These are phyloP conservation scores for Pterobdella sp. DNA, from an alignment of 2,888 invertebrate species.

Conservation along the genomic window DNA sequence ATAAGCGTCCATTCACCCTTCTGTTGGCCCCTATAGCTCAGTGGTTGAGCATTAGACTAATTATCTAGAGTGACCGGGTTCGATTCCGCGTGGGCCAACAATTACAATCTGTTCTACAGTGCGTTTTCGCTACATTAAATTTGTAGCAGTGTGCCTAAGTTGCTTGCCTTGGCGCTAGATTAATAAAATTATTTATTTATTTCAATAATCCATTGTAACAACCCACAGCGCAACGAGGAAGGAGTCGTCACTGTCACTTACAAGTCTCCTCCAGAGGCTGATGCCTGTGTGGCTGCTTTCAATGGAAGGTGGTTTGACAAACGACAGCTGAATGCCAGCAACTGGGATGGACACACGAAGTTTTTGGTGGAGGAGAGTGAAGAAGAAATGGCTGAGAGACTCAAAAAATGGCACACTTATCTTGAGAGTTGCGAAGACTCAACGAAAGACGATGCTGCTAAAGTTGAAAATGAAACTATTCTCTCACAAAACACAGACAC, in stretches of 20 bases:
- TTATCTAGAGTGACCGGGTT: no score
- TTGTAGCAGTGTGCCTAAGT: no score
- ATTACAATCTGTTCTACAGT: no score
- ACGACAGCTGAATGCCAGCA: slow-evolving; percentile 71
- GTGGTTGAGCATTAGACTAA: no score
- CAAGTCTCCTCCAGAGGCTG: slow-evolving; percentile 80
- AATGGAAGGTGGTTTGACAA: slow-evolving; percentile 61
- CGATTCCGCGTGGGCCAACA: no score
- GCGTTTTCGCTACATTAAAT: no score
- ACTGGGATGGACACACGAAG: slow-evolving; percentile 92
- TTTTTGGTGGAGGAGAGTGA: slow-evolving; percentile 81
- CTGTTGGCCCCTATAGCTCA: no score
- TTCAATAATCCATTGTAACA: neutral
- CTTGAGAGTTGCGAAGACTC: slow-evolving; percentile 38
- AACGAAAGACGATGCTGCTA: neutral
- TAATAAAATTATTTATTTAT: no score
- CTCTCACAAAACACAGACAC: neutral
- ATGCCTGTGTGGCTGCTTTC: slow-evolving; percentile 74
- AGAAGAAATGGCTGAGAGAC: slow-evolving; percentile 69
- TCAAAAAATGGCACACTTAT: slow-evolving; percentile 70
- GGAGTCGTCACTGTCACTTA: slow-evolving; percentile 88
- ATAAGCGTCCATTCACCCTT: neutral
- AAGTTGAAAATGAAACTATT: neutral
- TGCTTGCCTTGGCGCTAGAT: no score
- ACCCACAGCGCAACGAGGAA: slow-evolving; percentile 71